These are phyloP conservation scores for Aphelocoma californica DNA, from an alignment of 2,797 vertebrate species.

Conservation along the genomic window DNA sequence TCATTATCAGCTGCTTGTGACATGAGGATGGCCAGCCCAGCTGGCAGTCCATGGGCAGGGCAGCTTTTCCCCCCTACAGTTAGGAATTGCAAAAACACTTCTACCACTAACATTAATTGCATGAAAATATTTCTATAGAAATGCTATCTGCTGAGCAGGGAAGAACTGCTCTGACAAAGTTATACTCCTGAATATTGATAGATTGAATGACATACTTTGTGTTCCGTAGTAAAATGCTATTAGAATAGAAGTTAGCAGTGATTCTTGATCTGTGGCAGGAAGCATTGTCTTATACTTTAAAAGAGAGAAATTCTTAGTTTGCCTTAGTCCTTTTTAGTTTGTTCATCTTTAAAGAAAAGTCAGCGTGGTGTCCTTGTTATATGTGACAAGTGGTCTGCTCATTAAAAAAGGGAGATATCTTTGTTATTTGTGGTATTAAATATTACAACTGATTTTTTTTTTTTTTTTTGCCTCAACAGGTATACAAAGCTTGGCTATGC, in stretches of 20 bases:
- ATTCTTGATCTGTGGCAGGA: background rate
- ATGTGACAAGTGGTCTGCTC: accelerated
- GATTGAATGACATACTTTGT: background rate
- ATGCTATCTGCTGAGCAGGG: background rate
- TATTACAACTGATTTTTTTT: background rate
- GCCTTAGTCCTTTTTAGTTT: background rate
- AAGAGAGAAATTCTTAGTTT: background rate
- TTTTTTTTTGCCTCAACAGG: slow-evolving; percentile 73
- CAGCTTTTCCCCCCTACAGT: background rate
- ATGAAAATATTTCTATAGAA: background rate
- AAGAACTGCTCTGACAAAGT: background rate
- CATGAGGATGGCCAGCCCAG: background rate
- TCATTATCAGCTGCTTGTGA: background rate
- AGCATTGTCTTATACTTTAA: background rate
- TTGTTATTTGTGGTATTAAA: background rate
- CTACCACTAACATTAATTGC: accelerated
- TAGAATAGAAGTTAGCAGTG: background rate
- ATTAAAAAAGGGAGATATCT: background rate
- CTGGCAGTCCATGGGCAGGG: background rate
- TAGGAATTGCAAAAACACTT: background rate
- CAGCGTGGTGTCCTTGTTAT: background rate
- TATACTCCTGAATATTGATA: background rate
- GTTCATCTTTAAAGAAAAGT: background rate
- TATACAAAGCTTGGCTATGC: slow-evolving; percentile 98
- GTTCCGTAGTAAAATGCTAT: background rate